Evolutionary conservation across 2,113 vertebrate genomes (phyloP).

Genomic region (Grantiella picta): DNA sequence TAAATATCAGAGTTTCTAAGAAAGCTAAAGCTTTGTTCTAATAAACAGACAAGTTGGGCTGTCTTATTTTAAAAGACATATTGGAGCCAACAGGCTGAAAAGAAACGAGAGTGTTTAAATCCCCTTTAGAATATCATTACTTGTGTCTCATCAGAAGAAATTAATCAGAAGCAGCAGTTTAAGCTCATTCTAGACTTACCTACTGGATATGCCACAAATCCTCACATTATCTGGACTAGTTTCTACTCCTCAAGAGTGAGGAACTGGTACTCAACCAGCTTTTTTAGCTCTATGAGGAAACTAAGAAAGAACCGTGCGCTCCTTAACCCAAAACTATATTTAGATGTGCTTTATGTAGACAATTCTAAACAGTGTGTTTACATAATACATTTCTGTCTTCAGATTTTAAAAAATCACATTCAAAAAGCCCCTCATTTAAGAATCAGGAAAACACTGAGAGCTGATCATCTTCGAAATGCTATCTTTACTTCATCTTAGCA

Average conservation of each 20-base stretch:
- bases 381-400: neutral
- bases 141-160: neutral
- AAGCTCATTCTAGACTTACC: neutral
- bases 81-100: neutral
- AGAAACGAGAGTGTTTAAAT: neutral
- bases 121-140: neutral
- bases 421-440: neutral
- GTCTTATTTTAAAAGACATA: neutral
- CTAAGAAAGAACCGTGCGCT: neutral
- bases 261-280: neutral
- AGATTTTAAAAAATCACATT: neutral
- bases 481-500: neutral
- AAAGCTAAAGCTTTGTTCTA: neutral
- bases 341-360: neutral
- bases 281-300: neutral
- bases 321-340: neutral
- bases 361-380: neutral
- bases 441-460: neutral
- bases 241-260: neutral
- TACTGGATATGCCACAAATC: neutral
- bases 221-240: accelerated
- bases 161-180: neutral
- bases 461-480: neutral
- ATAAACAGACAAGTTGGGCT: neutral
- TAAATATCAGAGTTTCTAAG: neutral